Conservation (phyloP, 2,888 invertebrate species). For the Tetramorium bicarinatum region DNA sequence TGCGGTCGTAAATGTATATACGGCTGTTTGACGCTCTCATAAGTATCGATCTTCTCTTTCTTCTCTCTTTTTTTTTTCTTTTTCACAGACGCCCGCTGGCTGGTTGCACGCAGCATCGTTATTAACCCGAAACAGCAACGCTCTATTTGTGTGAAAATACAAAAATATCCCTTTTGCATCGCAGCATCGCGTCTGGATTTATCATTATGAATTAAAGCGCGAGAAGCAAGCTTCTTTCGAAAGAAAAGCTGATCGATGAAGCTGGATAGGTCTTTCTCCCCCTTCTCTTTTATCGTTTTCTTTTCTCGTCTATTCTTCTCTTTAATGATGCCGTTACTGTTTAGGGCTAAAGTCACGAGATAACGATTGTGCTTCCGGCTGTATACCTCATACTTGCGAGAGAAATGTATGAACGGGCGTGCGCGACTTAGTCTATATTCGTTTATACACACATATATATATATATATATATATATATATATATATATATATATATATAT, state of each 20-base stretch:
- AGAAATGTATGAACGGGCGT: constrained; percentile 20
- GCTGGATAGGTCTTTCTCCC: neutral
- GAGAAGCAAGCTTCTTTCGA: neutral
- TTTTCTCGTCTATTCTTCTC: neutral
- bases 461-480: neutral
- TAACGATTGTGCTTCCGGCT: constrained; percentile 13
- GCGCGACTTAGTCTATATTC: constrained; percentile 5
- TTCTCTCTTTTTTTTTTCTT: neutral
- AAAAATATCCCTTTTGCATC: constrained; percentile 37
- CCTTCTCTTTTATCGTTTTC: neutral
- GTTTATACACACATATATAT: neutral
- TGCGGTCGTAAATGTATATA: constrained; percentile 21
- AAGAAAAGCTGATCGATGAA: constrained; percentile 1
- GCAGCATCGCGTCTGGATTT: neutral
- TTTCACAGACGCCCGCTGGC: constrained; percentile 1
- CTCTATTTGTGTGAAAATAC: constrained; percentile 31
- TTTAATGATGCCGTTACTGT: neutral
- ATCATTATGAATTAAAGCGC: neutral
- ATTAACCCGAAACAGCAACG: constrained; percentile 21
- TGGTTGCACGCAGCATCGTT: constrained; percentile 5
- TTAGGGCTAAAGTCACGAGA: constrained; percentile 27
- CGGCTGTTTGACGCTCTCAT: constrained; percentile 12
- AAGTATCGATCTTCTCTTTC: constrained; percentile 17
- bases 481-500: neutral
- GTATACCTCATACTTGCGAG: constrained; percentile 1